phyloP scores from a whole-genome alignment of 2,797 vertebrate species.

The Karalla daura region DNA sequence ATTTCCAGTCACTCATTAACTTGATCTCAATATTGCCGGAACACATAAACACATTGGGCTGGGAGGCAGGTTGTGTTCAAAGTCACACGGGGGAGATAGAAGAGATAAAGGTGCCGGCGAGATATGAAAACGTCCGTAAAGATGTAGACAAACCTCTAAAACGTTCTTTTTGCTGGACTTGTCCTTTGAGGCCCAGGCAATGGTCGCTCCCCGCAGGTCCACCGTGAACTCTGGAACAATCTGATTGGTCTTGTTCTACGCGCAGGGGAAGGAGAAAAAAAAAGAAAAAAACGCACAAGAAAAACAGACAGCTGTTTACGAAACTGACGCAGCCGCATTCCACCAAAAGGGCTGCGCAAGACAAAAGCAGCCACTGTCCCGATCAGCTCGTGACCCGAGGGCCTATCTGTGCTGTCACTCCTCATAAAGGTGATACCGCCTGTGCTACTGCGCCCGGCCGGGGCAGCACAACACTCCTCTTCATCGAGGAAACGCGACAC shows the following conservation, averaged over 20 bases:
- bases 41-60: neutral
- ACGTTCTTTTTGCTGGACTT: constrained; percentile 98
- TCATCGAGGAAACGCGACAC: neutral
- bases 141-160: constrained; percentile 83
- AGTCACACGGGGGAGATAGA: neutral
- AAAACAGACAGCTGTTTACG: constrained; percentile 21
- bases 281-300: neutral
- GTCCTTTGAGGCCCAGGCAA: constrained; percentile 89
- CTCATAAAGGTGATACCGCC: neutral
- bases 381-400: constrained; percentile 11
- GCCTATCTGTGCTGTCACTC: constrained; percentile 12
- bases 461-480: too few species aligned
- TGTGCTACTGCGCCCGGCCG: too few species aligned
- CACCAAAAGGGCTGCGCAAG: constrained; percentile 24
- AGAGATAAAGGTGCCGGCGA: neutral
- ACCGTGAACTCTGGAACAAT: constrained; percentile 89
- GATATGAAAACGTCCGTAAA: neutral
- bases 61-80: neutral
- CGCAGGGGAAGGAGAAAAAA: neutral
- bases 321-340: constrained; percentile 60
- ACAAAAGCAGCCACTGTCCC: constrained; percentile 32
- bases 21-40: neutral
- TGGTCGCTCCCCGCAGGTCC: constrained; percentile 87
- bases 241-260: constrained; percentile 89
- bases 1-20: neutral